Evolutionary conservation across 2,888 invertebrate genomes (phyloP), one percentile per base, ranked within the genome.

Genomic region (Drosophila macrospina): DNA sequence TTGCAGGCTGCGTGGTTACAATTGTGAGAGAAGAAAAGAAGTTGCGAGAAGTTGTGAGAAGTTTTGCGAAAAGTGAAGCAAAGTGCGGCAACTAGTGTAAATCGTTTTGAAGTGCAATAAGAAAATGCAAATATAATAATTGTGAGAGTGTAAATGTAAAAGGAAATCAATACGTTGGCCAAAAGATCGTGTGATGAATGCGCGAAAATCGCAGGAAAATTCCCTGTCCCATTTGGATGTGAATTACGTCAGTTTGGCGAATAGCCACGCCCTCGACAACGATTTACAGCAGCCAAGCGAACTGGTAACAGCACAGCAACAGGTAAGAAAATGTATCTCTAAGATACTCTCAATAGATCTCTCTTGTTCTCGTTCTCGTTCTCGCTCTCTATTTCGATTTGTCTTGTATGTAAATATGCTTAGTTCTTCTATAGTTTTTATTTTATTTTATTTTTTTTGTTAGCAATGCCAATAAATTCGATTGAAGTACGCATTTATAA

Each of bases 141-240:
- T 32, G 32, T 42, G 7, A 28, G 5, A 20, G 61, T 62, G 51
- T 67, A 47, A 44, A 15, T 47, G 30, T 42, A 28, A 51, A 59
- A 50, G 44, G 15, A 41, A 45, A 16, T 42, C 44, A 60, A 34
- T 37, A 64, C 44, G 32, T 61, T 65, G 57, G 57, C 13, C 13
- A 50, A 61, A 74, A 54, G 47, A 57, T 47, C 54, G 73, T 90
- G 91, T 90, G 87, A 91, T 91, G 90, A 91, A 90, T 90, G 85
- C 89, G 85, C 88, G 90, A 82, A 85, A 91, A 86, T 80, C 90
- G 66, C 87, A 84, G 84, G 90, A 89, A 79, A 89, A 90, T 88
- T 90, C 90, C 80, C 83, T 89, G 81, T 90, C 91, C 88, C 91
- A 91, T 77, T 89, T 91, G 91, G 90, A 91, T 89, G 91, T 90